A percentile compares a stretch with the other conserved stretches of the same genome.
Conservation (phyloP, 2,888 invertebrate genomes). For the Campopleginae sp. region DNA sequence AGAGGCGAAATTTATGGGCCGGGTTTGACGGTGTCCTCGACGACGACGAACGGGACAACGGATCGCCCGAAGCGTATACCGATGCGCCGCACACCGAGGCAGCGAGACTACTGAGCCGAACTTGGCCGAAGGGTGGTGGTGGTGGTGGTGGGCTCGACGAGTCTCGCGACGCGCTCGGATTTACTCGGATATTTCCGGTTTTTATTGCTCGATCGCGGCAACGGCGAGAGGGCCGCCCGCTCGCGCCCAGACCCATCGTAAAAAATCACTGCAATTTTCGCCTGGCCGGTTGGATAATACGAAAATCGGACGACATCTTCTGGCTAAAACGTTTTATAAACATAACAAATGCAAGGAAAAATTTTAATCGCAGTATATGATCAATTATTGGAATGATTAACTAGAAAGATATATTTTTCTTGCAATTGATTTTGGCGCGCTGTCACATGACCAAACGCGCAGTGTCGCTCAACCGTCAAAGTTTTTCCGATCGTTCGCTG, state of each 20-base stretch:
- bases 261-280: conserved; percentile 18
- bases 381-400: too few species aligned
- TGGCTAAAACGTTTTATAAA: not conserved
- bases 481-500: not conserved
- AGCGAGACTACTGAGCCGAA: conserved; percentile 64
- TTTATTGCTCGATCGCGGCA: conserved; percentile 8
- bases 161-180: conserved; percentile 11
- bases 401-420: too few species aligned
- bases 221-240: not conserved
- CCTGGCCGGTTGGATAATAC: not conserved
- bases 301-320: not conserved
- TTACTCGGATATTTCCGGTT: conserved; percentile 17
- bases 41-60: conserved; percentile 50
- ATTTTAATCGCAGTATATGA: too few species aligned
- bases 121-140: not conserved
- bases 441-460: conserved; percentile 1
- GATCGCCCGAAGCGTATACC: conserved; percentile 55
- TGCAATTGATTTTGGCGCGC: not conserved
- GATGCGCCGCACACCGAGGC: conserved; percentile 65
- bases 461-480: not conserved
- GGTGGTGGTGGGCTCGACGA: not conserved
- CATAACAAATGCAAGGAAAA: too few species aligned
- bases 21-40: conserved; percentile 43
- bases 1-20: conserved; percentile 41
- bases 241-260: not conserved